phyloP scores from a whole-genome alignment of 2,113 vertebrate species.

The Rallus limicola region DNA sequence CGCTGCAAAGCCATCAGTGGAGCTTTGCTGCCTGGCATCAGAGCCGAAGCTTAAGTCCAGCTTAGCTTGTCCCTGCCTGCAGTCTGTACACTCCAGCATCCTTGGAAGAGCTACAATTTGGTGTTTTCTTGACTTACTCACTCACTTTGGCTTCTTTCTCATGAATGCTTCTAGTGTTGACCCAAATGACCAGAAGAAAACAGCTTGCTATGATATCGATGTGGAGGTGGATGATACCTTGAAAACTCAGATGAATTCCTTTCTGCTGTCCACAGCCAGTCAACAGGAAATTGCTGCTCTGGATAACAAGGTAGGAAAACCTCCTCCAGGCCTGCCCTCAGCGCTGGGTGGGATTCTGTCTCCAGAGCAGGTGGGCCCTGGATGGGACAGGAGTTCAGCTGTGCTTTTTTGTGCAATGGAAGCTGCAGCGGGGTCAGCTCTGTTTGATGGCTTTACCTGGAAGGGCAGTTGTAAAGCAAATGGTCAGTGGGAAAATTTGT shows the following conservation, averaged over 20 bases:
- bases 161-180: slow-evolving; percentile 82
- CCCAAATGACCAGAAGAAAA: slow-evolving; percentile 99
- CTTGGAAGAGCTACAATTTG: not conserved
- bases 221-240: slow-evolving; percentile 98
- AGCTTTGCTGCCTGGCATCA: not conserved
- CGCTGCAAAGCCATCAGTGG: not conserved
- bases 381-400: not conserved
- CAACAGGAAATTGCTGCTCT: slow-evolving; percentile 98
- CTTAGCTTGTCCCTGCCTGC: not conserved
- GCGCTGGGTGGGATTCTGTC: not conserved
- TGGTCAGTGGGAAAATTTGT: not conserved
- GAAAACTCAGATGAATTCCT: slow-evolving; percentile 99
- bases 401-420: not conserved
- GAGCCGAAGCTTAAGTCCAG: not conserved
- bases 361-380: not conserved
- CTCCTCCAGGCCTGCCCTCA: not conserved
- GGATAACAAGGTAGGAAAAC: slow-evolving; percentile 91
- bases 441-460: not conserved
- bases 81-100: fast-evolving
- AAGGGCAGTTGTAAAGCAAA: not conserved
- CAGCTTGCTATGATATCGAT: slow-evolving; percentile 99
- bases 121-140: not conserved
- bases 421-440: not conserved
- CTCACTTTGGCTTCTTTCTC: not conserved
- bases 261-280: slow-evolving; percentile 95